Evolutionary conservation across 2,888 invertebrate genomes (phyloP), one percentile per base, ranked within the genome.

Genomic region (Alviniconcha strummeri): DNA sequence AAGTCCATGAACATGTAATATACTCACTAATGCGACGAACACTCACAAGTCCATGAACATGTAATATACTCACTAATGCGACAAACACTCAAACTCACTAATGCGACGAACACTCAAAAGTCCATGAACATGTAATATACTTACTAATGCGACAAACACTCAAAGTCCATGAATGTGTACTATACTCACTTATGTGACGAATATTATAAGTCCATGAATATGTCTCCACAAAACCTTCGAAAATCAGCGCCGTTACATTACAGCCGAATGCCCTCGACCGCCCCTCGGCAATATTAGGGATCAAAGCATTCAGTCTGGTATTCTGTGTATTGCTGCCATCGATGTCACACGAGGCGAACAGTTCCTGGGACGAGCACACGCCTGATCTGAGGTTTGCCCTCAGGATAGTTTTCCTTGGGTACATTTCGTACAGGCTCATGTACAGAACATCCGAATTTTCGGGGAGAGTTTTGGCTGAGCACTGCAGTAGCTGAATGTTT

Each of bases 191-290:
- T 9, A 76, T 55, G 9, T 76, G 52, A 17, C 57, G 76, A 11
- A 76, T 56, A 57, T 76, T 19, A 57, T 76, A 56, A 6, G 56
- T 76, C 76, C 76, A 76, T 0, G 17, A 54, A 4, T 55, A 76
- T 6, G 76, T 76, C 56, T 76, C 8, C 57, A 76, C n/a, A 13
- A n/a, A 13, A 9, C 7, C 54, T 52, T 55, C 75, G 4, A 54
- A 52, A 9, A 64, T 4, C 19, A n/a, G 9, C 0, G 78, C 78
- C 36, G 78, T 78, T 9, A 78, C 64, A 8, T 78, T 78, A 52
- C 78, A 78, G 13, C 64, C 78, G 52, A 78, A 78, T 6, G 4
- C 78, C 78, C 78, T 78, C 64, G 78, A 13, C 64, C 5, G 0
- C 1, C 78, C 64, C 64, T 64, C 77, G 60, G 17, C 57, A 17